Conservation (phyloP, 2,888 invertebrate genomes). For the Scaptomyza caliginosa region DNA sequence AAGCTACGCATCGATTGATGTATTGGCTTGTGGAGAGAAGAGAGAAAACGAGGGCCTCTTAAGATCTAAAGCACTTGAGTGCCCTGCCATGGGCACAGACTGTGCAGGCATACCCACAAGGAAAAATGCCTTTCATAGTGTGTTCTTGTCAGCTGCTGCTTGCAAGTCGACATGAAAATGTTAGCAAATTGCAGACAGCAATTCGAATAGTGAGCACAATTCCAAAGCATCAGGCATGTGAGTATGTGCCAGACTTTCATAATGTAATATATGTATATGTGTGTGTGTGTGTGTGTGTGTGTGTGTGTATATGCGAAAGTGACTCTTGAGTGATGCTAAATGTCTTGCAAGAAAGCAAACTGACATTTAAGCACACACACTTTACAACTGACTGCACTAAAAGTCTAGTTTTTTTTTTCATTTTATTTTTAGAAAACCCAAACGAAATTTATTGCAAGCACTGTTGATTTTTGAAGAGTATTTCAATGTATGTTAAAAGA, state of each 20-base stretch:
- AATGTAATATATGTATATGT: slow-evolving; percentile 35
- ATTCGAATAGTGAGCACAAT: slow-evolving; percentile 42
- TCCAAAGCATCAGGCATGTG: slow-evolving; percentile 38
- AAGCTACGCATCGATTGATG: slow-evolving; percentile 47
- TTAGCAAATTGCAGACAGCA: slow-evolving; percentile 50
- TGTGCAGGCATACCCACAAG: not conserved
- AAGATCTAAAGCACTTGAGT: slow-evolving; percentile 34
- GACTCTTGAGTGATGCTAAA: slow-evolving; percentile 38
- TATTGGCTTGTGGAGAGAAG: slow-evolving; percentile 25
- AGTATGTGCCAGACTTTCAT: slow-evolving; percentile 54
- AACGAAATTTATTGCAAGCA: not conserved
- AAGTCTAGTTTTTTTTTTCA: slow-evolving; percentile 2
- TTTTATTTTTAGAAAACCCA: not conserved
- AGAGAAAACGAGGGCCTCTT: not conserved
- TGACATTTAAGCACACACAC: slow-evolving; percentile 30
- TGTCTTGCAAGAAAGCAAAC: slow-evolving; percentile 33
- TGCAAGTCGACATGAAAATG: slow-evolving; percentile 32
- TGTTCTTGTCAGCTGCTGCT: slow-evolving; percentile 23
- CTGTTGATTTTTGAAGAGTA: not conserved
- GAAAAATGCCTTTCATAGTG: slow-evolving; percentile 26
- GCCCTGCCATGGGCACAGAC: slow-evolving; percentile 40
- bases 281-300: not conserved
- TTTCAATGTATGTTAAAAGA: not conserved
- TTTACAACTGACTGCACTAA: slow-evolving; percentile 27
- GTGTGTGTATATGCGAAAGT: slow-evolving; percentile 3